Evolutionary conservation across 2,797 vertebrate genomes (phyloP), one percentile per base, ranked within the genome.

Genomic region (Holocentrus rufus): DNA sequence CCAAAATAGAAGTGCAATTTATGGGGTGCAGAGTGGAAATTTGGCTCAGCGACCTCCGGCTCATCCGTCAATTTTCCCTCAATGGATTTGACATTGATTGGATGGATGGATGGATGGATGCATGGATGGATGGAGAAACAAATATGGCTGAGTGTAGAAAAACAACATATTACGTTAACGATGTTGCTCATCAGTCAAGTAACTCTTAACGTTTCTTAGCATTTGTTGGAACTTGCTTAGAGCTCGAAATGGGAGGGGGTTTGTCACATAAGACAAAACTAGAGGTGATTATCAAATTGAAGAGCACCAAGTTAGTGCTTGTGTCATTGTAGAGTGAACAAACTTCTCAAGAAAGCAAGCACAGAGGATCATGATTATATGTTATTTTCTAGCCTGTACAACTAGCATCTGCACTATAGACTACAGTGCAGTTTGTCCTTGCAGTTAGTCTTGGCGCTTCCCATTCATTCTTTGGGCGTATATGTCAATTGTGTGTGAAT

Each of bases 1-100:
- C 76, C 13, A 67, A 66, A 83, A 82, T 79, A 77, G 74, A 77
- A 79, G 71, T 47, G 27, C 70, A 52, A 67, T 82, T 73, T 72
- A 46, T 13, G 5, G 58, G 64, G 5, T 65, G 70, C 56, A 74
- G 65, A 55, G 72, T 46, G 44, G 56, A 79, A 82, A 71, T 85
- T 73, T 74, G 44, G 67, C 71, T 83, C 76, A 81, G 69, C 61
- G n/a, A 10, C 79, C n/a, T 65, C 39, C 42, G 42, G 68, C 39
- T 72, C 50, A 54, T 18, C 23, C 22, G 22, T 74, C 71, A 61
- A 25, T 74, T 69, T 54, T 14, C 27, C 36, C 58, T 68, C 17
- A 14, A 55, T 53, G 36, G 65, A 55, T 66, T 13, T 66, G 69
- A 64, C 62, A 65, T 23, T 54, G 65, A 68, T 47, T 63, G 63